Base-by-base conservation (phyloP, 1,140 invertebrate genomes). In the Aricia agestis region DNA sequence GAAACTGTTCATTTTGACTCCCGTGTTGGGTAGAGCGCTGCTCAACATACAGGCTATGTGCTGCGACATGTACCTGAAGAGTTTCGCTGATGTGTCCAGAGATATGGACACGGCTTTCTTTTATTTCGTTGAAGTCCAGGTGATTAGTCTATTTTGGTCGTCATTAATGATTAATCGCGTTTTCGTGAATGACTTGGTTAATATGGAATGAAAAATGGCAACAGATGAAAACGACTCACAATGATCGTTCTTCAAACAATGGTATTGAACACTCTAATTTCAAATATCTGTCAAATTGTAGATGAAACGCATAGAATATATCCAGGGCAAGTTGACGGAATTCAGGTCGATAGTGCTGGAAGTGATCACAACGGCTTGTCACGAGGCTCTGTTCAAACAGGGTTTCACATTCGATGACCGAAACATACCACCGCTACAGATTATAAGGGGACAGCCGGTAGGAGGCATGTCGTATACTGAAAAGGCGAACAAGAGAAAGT, bases 391-490 rank as follows among this genome's bases (percentile, higher is more conserved):
- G 2, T 92, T 94, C n/a, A 93, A 94, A 4, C 93, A 94, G 69
- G 96, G 96, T 1, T 97, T 94, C 78, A 94, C 94, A 13, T 94
- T 93, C 1, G 95, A 96, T 76, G 95, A 95, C 79, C 92, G 94
- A 15, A 92, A 93, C 52, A 89, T 93, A 68, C 88, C 92, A 2
- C 89, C 89, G 0, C 82, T 93, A 74, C 87, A 91, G 82, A 67
- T 93, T 70, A 78, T 83, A 78, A 72, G 93, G 79, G 85, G 86
- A 0, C 93, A 93, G 70, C 88, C 93, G 42, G 89, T 92, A 2
- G 93, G 92, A 25, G 95, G 94, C 79, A 95, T 97, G 93, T 95
- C 95, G 25, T 97, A 97, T 78, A 96, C 96, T 41, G 95, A 97
- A 77, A 96, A 97, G 77, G 95, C 95, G 0, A 95, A 95, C 72